Evolutionary conservation across 2,888 invertebrate species (phyloP).

Genomic region (Lithophane leautieri): DNA sequence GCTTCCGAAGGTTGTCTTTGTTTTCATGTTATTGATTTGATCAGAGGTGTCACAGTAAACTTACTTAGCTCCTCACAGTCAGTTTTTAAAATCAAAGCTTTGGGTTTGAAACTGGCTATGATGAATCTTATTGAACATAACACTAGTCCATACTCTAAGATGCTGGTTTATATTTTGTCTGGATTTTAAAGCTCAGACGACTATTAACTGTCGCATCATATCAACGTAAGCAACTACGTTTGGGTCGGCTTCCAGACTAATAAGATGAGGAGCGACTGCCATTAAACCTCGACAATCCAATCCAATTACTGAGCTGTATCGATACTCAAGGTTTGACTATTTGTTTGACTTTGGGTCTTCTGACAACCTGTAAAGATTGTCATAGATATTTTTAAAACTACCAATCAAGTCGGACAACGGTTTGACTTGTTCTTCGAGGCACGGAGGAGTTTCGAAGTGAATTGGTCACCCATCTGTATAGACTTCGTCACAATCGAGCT

Average conservation of each 20-base stretch:
- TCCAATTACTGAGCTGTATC: slow-evolving; percentile 16
- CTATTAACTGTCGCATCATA: neutral
- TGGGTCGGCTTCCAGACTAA: neutral
- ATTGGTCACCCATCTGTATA: neutral
- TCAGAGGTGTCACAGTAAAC: neutral
- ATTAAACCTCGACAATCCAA: slow-evolving; percentile 11
- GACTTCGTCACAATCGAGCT: neutral
- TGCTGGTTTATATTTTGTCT: neutral
- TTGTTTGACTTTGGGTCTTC: slow-evolving; percentile 18
- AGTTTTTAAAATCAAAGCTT: neutral
- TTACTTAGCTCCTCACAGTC: neutral
- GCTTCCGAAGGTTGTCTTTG: neutral
- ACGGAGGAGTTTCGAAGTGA: neutral
- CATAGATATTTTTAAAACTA: neutral
- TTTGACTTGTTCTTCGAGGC: neutral
- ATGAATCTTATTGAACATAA: slow-evolving; percentile 3
- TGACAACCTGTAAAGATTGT: neutral
- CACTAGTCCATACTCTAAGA: neutral
- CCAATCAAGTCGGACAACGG: neutral
- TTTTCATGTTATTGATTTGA: neutral
- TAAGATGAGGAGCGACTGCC: neutral
- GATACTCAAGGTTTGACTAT: neutral
- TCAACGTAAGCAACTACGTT: neutral
- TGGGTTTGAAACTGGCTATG: slow-evolving; percentile 2
- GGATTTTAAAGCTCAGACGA: neutral